phyloP scores from a whole-genome alignment of 2,888 invertebrate species.

The Lasioglossum leucozonium region DNA sequence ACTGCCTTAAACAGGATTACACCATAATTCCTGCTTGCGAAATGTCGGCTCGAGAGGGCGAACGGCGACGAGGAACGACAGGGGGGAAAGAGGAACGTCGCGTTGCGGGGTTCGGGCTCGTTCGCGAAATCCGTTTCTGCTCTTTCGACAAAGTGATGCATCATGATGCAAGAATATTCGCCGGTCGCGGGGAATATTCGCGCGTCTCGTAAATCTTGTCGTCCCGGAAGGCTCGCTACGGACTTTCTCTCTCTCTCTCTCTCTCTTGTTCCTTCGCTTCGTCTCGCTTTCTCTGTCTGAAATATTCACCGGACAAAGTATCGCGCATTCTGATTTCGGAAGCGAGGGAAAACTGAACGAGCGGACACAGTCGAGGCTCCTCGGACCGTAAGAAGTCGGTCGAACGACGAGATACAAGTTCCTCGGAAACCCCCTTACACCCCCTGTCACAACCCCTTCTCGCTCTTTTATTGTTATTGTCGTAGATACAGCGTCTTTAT shows the following conservation, averaged over 20 bases:
- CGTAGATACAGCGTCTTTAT: not conserved
- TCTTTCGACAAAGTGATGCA: constrained; percentile 61
- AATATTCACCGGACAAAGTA: constrained; percentile 53
- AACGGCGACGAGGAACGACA: not conserved
- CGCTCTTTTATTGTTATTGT: not conserved
- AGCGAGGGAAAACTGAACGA: constrained; percentile 1
- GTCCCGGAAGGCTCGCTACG: constrained; percentile 25
- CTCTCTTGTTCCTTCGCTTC: not conserved
- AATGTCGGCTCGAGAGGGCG: constrained; percentile 23
- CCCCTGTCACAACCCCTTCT: not conserved
- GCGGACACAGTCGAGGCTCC: not conserved
- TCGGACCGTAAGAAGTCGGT: constrained; percentile 5
- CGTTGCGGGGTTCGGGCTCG: constrained; percentile 10
- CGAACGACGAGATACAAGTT: not conserved
- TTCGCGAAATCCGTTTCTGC: constrained; percentile 59
- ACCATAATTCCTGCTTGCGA: constrained; percentile 58
- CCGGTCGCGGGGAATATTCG: constrained; percentile 52
- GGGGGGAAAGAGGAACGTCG: not conserved
- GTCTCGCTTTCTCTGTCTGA: constrained; percentile 14
- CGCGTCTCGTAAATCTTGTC: constrained; percentile 58
- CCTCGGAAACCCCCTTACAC: not conserved
- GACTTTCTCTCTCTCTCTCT: not conserved
- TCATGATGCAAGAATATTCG: constrained; percentile 65
- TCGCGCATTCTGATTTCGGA: constrained; percentile 43
- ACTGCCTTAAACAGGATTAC: constrained; percentile 61